phyloP scores from a whole-genome alignment of 1,140 invertebrate genomes.

The Acromyrmex charruanus region DNA sequence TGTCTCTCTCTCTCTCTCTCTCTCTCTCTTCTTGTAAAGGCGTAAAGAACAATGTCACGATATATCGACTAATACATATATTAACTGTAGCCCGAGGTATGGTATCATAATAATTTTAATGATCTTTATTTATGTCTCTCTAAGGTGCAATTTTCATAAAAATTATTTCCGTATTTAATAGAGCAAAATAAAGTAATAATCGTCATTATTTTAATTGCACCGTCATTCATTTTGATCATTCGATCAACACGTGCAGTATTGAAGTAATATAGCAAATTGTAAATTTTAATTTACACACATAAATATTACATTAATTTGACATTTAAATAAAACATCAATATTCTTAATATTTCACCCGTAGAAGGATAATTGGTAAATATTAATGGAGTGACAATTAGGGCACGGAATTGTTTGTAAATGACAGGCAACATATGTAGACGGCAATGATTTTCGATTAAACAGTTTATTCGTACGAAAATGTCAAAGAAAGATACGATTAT shows the following conservation, averaged over 20 bases:
- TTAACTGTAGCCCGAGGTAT: background rate
- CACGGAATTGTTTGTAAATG: background rate
- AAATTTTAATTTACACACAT: too few relatives aligned
- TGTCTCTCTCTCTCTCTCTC: too few relatives aligned
- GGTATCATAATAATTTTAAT: constrained; percentile 9
- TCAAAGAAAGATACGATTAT: constrained; percentile 56
- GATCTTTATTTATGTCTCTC: constrained; percentile 14
- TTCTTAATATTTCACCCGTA: background rate
- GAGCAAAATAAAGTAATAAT: constrained; percentile 28
- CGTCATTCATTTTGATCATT: constrained; percentile 5
- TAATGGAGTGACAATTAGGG: background rate
- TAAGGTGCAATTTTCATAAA: constrained; percentile 35
- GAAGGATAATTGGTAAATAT: background rate
- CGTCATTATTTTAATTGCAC: constrained; percentile 11
- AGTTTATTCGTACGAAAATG: constrained; percentile 60
- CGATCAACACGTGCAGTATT: too few relatives aligned
- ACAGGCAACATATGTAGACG: background rate
- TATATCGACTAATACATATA: background rate
- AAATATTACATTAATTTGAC: too few relatives aligned
- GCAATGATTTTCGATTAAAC: constrained; percentile 37
- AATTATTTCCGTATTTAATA: constrained; percentile 43
- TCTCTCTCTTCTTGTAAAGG: background rate
- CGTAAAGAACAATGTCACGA: background rate
- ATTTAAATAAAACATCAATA: background rate
- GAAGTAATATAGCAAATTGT: background rate